A percentile compares a stretch with the other conserved stretches of the same genome.
phyloP scores from a whole-genome alignment of 2,888 invertebrate species.

The Yponomeuta plumbellus region DNA sequence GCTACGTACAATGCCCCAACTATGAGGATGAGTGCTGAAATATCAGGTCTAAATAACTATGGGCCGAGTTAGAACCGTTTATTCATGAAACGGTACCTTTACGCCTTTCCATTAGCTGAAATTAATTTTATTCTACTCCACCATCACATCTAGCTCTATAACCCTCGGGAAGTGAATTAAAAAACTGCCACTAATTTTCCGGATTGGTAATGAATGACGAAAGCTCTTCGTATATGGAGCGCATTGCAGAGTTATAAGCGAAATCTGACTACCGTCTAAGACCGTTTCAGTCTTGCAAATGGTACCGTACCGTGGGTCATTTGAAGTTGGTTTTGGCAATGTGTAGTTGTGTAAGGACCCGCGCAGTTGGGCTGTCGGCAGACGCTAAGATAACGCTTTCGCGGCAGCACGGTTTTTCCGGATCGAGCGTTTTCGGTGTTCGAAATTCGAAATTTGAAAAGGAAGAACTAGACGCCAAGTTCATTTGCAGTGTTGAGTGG shows the following conservation, averaged over 20 bases:
- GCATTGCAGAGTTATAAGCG: constrained; percentile 60
- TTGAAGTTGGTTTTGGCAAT: background rate
- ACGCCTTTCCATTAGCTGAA: constrained; percentile 53
- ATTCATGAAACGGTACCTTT: background rate
- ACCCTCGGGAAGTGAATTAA: constrained; percentile 18
- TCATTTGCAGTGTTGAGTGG: constrained; percentile 15
- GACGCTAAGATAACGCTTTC: constrained; percentile 58
- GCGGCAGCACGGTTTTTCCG: constrained; percentile 53
- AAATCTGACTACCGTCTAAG: constrained; percentile 22
- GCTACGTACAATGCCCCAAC: no score
- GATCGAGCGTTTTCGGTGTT: constrained; percentile 19
- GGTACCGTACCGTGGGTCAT: background rate
- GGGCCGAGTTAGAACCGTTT: background rate
- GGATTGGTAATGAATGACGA: constrained; percentile 25
- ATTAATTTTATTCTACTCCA: constrained; percentile 29
- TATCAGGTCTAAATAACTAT: background rate
- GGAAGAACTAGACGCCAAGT: background rate
- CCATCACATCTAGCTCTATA: constrained; percentile 22
- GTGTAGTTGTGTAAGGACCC: constrained; percentile 38
- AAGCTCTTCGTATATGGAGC: constrained; percentile 34
- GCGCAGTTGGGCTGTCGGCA: constrained; percentile 44
- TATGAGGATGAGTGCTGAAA: no score
- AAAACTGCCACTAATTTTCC: constrained; percentile 22
- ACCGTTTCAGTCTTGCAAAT: constrained; percentile 16
- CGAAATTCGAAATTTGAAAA: constrained; percentile 14